A percentile compares a stretch with the other conserved stretches of the same genome.
Evolutionary conservation across 2,888 invertebrate genomes (phyloP).

Genomic region (Zaprionus obscuricornis): DNA sequence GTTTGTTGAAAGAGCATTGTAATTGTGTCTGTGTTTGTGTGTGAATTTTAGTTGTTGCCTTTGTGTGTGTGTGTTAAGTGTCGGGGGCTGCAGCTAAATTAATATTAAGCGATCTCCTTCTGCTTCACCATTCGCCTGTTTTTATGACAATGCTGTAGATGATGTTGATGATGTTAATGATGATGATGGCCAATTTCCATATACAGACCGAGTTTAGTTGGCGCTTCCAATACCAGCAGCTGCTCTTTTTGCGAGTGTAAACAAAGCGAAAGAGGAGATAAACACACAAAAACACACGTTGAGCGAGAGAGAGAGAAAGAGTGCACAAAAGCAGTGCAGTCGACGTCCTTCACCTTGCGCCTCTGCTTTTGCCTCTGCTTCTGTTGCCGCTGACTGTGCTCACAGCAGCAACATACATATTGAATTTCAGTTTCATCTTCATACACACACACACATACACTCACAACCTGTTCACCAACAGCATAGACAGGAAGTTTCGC

Average conservation of each 20-base stretch:
- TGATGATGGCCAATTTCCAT: conserved; percentile 62
- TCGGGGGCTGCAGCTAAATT: conserved; percentile 55
- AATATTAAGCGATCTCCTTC: conserved; percentile 55
- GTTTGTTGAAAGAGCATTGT: conserved; percentile 45
- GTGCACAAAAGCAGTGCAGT: conserved; percentile 26
- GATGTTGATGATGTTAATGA: too few species aligned
- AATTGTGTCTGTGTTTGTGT: conserved; percentile 4
- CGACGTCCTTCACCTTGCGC: conserved; percentile 75
- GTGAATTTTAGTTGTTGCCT: too few species aligned
- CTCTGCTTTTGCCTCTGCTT: conserved; percentile 28
- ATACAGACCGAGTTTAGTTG: conserved; percentile 23
- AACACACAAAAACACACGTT: conserved; percentile 8
- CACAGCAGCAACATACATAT: conserved; percentile 28
- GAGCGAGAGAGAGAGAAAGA: conserved; percentile 17
- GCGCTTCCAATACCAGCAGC: conserved; percentile 53
- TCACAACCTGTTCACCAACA: conserved; percentile 52
- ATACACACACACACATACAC: conserved; percentile 11
- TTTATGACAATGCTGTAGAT: conserved; percentile 40
- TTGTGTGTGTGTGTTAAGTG: conserved; percentile 25
- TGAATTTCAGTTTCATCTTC: conserved; percentile 66
- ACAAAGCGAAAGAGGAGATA: conserved; percentile 52
- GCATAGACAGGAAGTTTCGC: conserved; percentile 70
- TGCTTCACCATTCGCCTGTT: conserved; percentile 33
- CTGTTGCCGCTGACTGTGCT: conserved; percentile 15
- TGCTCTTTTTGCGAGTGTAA: conserved; percentile 69